phyloP scores from a whole-genome alignment of 2,888 invertebrate genomes.

The Habrosyne pyritoides region DNA sequence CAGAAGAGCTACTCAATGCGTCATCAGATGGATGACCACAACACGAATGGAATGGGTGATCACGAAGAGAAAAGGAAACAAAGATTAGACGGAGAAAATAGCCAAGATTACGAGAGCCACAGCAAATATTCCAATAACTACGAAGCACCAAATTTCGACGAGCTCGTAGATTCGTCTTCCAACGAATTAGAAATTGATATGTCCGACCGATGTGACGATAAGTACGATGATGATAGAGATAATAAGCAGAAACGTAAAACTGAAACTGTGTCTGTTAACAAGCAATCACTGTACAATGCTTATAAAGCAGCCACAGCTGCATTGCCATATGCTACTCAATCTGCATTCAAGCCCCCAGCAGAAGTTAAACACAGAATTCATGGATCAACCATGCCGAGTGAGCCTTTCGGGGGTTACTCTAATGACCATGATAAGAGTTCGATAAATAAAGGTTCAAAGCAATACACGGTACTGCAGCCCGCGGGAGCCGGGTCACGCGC shows the following conservation, averaged over 20 bases:
- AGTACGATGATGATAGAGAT: conserved; percentile 84
- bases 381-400: conserved; percentile 79
- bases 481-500: conserved; percentile 92
- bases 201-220: conserved; percentile 87
- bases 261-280: conserved; percentile 76
- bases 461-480: conserved; percentile 94
- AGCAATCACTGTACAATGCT: conserved; percentile 81
- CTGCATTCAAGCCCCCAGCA: conserved; percentile 91
- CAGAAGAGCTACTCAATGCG: conserved; percentile 85
- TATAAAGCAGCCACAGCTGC: conserved; percentile 82
- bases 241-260: conserved; percentile 75
- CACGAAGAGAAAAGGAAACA: conserved; percentile 48
- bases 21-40: conserved; percentile 51
- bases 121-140: conserved; percentile 85
- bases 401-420: conserved; percentile 90
- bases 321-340: conserved; percentile 88
- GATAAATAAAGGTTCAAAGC: conserved; percentile 85
- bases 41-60: conserved; percentile 51
- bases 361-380: conserved; percentile 84
- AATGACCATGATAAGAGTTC: conserved; percentile 75
- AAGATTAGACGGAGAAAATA: conserved; percentile 62
- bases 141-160: conserved; percentile 89
- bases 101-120: conserved; percentile 67
- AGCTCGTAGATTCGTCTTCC: conserved; percentile 89
- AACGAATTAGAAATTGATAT: conserved; percentile 91